A percentile compares a stretch with the other conserved stretches of the same genome.
Evolutionary conservation across 2,113 vertebrate genomes (phyloP).

Genomic region (Himantopus leucocephalus): DNA sequence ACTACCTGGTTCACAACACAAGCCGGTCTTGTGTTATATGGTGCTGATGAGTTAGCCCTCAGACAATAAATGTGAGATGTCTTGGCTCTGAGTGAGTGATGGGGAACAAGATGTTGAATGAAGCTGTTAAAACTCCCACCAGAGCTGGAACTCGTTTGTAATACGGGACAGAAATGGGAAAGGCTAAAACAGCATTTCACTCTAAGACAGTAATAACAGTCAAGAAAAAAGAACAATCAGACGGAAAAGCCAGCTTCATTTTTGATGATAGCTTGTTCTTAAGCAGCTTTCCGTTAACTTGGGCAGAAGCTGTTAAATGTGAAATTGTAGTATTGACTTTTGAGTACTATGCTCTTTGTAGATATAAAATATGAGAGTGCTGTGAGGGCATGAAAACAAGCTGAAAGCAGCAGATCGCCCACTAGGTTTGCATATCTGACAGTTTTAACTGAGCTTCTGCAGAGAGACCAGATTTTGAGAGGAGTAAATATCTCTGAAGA

Average conservation of each 20-base stretch:
- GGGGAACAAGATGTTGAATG: background rate
- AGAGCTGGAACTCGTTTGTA: background rate
- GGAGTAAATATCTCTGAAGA: background rate
- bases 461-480: background rate
- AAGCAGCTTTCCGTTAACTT: background rate
- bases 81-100: background rate
- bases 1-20: background rate
- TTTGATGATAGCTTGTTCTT: background rate
- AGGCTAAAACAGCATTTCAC: background rate
- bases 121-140: background rate
- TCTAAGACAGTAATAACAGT: background rate
- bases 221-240: background rate
- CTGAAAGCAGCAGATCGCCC: background rate
- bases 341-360: background rate
- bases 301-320: background rate
- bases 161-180: background rate
- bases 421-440: background rate
- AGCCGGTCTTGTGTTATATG: background rate
- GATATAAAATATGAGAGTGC: background rate
- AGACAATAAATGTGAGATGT: background rate
- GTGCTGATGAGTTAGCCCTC: background rate
- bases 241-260: background rate
- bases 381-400: background rate
- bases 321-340: background rate
- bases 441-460: background rate